phyloP scores from a whole-genome alignment of 2,888 invertebrate species.

The Xylophagus ater region DNA sequence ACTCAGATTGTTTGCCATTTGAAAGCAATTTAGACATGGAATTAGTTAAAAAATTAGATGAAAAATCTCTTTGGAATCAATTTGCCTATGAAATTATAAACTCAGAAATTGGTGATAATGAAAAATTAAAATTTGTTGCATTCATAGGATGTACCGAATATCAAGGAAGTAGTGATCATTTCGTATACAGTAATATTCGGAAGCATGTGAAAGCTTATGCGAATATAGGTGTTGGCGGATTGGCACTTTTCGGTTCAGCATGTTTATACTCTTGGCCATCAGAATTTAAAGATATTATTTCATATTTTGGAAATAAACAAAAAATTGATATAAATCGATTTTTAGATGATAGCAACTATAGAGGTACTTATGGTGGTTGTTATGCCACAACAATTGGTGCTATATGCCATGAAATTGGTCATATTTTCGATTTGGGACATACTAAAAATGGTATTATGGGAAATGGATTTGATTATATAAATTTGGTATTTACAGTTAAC shows the following conservation, averaged over 20 bases:
- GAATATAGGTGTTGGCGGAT: slow-evolving; percentile 84
- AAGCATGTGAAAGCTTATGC: slow-evolving; percentile 67
- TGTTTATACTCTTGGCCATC: slow-evolving; percentile 86
- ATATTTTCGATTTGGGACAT: slow-evolving; percentile 89
- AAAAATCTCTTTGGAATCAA: slow-evolving; percentile 72
- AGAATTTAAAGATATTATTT: slow-evolving; percentile 52
- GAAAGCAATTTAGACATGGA: slow-evolving; percentile 57
- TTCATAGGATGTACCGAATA: slow-evolving; percentile 82
- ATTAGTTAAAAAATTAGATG: slow-evolving; percentile 59
- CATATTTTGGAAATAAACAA: slow-evolving; percentile 38
- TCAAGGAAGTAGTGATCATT: slow-evolving; percentile 51
- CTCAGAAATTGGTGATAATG: slow-evolving; percentile 49
- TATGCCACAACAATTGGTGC: slow-evolving; percentile 85
- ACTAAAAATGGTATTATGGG: slow-evolving; percentile 84
- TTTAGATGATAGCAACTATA: slow-evolving; percentile 88
- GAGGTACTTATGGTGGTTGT: slow-evolving; percentile 76
- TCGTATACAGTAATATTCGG: slow-evolving; percentile 58
- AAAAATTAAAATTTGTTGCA: slow-evolving; percentile 67
- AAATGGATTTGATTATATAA: slow-evolving; percentile 73
- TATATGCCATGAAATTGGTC: slow-evolving; percentile 86
- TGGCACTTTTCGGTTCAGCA: slow-evolving; percentile 83
- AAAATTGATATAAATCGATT: slow-evolving; percentile 59
- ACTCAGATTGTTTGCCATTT: slow-evolving; percentile 64
- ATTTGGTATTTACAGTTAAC: slow-evolving; percentile 60
- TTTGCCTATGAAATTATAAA: slow-evolving; percentile 77